phyloP scores from a whole-genome alignment of 2,888 invertebrate genomes.

The Drosophila algonquin region DNA sequence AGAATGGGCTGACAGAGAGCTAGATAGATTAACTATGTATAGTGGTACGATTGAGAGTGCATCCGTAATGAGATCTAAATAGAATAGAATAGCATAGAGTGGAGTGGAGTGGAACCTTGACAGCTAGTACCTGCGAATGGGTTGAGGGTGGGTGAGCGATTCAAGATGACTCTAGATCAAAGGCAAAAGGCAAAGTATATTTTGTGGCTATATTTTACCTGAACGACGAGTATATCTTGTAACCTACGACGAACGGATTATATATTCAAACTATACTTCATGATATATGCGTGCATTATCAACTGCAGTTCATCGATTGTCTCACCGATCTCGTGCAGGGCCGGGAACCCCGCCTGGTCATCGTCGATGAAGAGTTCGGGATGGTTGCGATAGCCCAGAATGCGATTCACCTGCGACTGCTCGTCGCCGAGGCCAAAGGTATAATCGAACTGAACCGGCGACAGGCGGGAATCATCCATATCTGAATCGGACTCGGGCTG shows the following conservation, averaged over 20 bases:
- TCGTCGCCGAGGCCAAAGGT: slow-evolving; percentile 64
- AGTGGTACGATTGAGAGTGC: slow-evolving; percentile 33
- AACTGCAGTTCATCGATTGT: slow-evolving; percentile 84
- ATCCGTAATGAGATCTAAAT: slow-evolving; percentile 35
- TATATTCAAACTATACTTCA: slow-evolving; percentile 83
- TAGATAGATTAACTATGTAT: slow-evolving; percentile 7
- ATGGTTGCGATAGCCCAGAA: slow-evolving; percentile 76
- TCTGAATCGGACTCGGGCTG: slow-evolving; percentile 6
- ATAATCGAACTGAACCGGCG: slow-evolving; percentile 47
- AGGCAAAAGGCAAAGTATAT: slow-evolving; percentile 18
- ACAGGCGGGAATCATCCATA: slow-evolving; percentile 5
- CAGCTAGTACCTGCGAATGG: slow-evolving; percentile 6
- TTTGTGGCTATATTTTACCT: slow-evolving; percentile 58
- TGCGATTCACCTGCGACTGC: slow-evolving; percentile 74
- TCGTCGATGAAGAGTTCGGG: slow-evolving; percentile 80
- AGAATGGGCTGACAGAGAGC: slow-evolving; percentile 34
- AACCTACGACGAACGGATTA: slow-evolving; percentile 56
- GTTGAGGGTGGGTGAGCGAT: slow-evolving; percentile 24
- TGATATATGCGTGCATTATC: slow-evolving; percentile 83
- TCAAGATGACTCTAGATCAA: slow-evolving; percentile 32
- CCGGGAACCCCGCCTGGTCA: slow-evolving; percentile 80
- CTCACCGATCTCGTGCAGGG: slow-evolving; percentile 83
- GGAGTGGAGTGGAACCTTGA: slow-evolving; percentile 10
- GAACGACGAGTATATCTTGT: slow-evolving; percentile 45
- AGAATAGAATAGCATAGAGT: slow-evolving; percentile 12